A percentile compares a stretch with the other conserved stretches of the same genome.
phyloP scores from a whole-genome alignment of 35 echinoderm and acorn worm species.

The Apostichopus californicus region DNA sequence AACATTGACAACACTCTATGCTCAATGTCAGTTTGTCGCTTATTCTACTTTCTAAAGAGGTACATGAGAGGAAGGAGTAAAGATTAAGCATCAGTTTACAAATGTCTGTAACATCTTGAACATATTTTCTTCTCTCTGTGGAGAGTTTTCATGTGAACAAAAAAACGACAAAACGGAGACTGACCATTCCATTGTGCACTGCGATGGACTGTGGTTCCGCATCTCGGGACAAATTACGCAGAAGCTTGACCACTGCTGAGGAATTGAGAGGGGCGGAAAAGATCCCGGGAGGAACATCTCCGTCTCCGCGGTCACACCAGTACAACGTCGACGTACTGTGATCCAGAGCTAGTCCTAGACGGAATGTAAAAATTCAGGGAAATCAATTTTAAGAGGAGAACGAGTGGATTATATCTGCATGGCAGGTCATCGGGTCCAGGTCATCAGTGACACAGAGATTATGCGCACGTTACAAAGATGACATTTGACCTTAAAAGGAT shows the following conservation, averaged over 20 bases:
- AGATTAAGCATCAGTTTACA: no score
- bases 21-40: no score
- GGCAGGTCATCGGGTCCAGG: neutral
- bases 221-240: slow-evolving; percentile 4
- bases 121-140: no score
- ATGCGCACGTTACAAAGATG: no score
- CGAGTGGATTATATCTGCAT: neutral
- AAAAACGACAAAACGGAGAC: neutral
- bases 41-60: no score
- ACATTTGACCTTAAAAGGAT: no score
- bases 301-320: slow-evolving; percentile 69
- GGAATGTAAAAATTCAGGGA: no score
- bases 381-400: neutral
- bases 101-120: no score
- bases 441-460: neutral
- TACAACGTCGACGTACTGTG: slow-evolving; percentile 30
- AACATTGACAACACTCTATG: no score
- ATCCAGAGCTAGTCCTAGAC: slow-evolving; percentile 71
- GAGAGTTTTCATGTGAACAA: no score
- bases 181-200: slow-evolving; percentile 51
- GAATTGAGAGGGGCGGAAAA: neutral
- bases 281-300: slow-evolving; percentile 1
- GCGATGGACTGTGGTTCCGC: slow-evolving; percentile 57
- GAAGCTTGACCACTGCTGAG: neutral
- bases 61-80: no score